Conservation (phyloP, 1,140 invertebrate genomes). For the Saccostrea glomerata region DNA sequence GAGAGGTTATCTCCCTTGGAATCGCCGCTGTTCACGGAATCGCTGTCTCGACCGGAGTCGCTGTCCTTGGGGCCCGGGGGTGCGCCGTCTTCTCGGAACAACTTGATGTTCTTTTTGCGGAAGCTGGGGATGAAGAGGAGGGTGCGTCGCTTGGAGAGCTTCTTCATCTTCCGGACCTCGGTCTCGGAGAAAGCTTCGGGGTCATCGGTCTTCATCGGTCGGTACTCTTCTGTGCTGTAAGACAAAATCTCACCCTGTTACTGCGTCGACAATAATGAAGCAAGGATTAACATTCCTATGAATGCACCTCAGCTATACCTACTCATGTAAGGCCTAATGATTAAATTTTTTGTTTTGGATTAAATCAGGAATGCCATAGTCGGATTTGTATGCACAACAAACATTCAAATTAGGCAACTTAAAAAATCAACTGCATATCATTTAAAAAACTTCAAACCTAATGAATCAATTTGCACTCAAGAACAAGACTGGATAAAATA, state of each 20-base stretch:
- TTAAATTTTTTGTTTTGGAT: neutral
- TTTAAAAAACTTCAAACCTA: too few relatives aligned
- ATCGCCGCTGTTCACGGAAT: constrained; percentile 33
- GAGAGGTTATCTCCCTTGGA: constrained; percentile 24
- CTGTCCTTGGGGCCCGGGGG: neutral
- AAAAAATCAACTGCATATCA: too few relatives aligned
- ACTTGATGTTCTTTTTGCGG: constrained; percentile 51
- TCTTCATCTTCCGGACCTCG: constrained; percentile 51
- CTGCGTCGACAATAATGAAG: neutral
- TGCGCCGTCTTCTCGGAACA: neutral
- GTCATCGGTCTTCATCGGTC: constrained; percentile 7
- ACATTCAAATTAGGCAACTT: neutral
- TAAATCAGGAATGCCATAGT: too few relatives aligned
- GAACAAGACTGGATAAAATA: too few relatives aligned
- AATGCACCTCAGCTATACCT: neutral
- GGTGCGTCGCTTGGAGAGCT: constrained; percentile 42
- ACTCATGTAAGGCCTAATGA: neutral
- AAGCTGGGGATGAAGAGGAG: constrained; percentile 53
- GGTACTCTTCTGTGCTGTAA: constrained; percentile 3
- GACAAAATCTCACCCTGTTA: neutral
- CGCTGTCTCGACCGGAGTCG: constrained; percentile 10
- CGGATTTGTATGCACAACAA: neutral
- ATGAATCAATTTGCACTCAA: too few relatives aligned
- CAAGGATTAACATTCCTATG: neutral
- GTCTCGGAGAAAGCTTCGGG: constrained; percentile 16